phyloP scores from a whole-genome alignment of 2,113 vertebrate genomes.

The Fukomys damarensis region DNA sequence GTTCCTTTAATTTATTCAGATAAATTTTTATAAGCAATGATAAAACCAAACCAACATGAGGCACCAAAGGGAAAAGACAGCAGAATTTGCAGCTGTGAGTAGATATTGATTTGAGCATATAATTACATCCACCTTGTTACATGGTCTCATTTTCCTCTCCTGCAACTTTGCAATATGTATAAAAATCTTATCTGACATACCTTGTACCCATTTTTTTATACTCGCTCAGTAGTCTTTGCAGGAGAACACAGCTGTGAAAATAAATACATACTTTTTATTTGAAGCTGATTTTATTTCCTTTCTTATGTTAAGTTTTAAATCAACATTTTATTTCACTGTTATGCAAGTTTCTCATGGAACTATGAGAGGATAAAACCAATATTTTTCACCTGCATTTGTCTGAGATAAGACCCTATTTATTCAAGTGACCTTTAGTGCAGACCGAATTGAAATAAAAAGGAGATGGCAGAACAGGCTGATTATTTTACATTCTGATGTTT shows the following conservation, averaged over 20 bases:
- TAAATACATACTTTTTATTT: slow-evolving; percentile 26
- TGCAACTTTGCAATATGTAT: slow-evolving; percentile 48
- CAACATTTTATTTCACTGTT: slow-evolving; percentile 46
- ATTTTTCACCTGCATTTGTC: neutral
- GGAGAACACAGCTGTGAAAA: slow-evolving; percentile 12
- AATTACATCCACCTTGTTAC: slow-evolving; percentile 68
- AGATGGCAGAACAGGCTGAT: neutral
- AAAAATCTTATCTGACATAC: slow-evolving; percentile 51
- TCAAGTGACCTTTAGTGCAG: neutral
- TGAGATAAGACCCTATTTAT: neutral
- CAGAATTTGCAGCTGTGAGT: slow-evolving; percentile 61
- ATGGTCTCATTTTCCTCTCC: slow-evolving; percentile 61
- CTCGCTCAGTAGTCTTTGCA: neutral
- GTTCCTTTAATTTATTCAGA: slow-evolving; percentile 72
- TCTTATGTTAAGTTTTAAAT: slow-evolving; percentile 56
- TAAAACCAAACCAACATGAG: slow-evolving; percentile 61
- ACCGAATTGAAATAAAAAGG: neutral
- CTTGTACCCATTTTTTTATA: neutral
- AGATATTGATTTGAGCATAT: slow-evolving; percentile 68
- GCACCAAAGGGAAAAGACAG: slow-evolving; percentile 53
- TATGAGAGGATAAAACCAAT: slow-evolving; percentile 13
- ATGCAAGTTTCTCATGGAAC: slow-evolving; percentile 34
- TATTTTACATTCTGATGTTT: neutral
- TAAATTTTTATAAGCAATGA: slow-evolving; percentile 68
- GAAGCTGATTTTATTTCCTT: slow-evolving; percentile 62